Conservation (phyloP, 2,797 vertebrate species). For the Lithobates pipiens region DNA sequence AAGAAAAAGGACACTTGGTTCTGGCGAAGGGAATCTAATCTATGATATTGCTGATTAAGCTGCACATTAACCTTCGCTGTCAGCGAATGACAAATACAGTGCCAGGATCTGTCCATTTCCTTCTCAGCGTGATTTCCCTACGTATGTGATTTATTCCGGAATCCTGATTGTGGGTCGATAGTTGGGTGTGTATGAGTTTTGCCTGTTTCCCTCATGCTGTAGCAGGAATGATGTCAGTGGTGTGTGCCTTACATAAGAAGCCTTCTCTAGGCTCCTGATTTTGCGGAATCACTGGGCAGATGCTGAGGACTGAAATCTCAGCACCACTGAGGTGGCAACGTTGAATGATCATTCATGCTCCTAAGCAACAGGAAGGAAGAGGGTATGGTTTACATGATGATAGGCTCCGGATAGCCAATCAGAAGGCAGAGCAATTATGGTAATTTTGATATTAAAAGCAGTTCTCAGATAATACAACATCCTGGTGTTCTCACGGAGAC, state of each 20-base stretch:
- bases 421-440: conserved; percentile 57
- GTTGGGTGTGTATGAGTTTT: conserved; percentile 25
- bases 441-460: conserved; percentile 57
- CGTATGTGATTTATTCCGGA: not conserved
- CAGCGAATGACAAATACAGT: conserved; percentile 11
- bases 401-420: conserved; percentile 58
- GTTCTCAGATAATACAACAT: conserved; percentile 55
- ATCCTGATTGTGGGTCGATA: not conserved
- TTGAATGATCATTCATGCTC: conserved; percentile 63
- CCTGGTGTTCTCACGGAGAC: conserved; percentile 29
- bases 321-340: conserved; percentile 53
- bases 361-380: conserved; percentile 59
- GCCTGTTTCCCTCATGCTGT: not conserved
- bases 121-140: not conserved
- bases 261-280: conserved; percentile 65
- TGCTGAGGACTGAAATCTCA: conserved; percentile 58
- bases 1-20: not conserved
- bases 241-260: conserved; percentile 76
- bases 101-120: not conserved
- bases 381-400: conserved; percentile 54
- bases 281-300: conserved; percentile 66
- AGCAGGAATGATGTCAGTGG: conserved; percentile 76
- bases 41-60: not conserved
- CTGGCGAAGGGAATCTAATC: not conserved
- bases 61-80: conserved; percentile 39